Evolutionary conservation across 2,888 invertebrate genomes (phyloP), one percentile per base, ranked within the genome.

Genomic region (Aradus depressus): DNA sequence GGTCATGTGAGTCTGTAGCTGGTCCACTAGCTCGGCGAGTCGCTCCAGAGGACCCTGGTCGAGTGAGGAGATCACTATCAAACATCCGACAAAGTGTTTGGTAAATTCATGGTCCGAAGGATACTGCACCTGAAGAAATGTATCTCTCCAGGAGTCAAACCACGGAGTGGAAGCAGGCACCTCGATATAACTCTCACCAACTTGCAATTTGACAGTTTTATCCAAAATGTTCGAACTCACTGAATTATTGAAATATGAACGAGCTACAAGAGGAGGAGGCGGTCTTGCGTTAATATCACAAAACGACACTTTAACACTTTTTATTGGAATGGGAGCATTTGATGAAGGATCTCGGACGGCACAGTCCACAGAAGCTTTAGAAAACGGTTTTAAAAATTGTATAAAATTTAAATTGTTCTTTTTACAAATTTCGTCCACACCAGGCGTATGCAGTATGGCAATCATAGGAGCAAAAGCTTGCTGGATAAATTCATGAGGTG

Each of bases 31-130:
- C 58, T 79, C 75, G 63, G 83, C 81, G 60, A 95, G 83, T 57
- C 82, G 81, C 59, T 89, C 89, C 53, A 90, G 68, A 4, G 92
- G 85, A 71, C 55, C 54, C 28, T 50, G 72, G 59, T 75, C 72
- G 35, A 63, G 63, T 3, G 75, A 72, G 10, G 75, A 73, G 25
- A 75, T 74, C 12, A 75, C 75, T 62, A 76, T 70, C 49, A 76
- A 63, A 66, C 90, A 90, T 12, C 84, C 84, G 47, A 90, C 66
- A 64, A 85, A 84, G 68, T 91, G 90, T 64, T 87, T 86, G 0
- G 92, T 85, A 65, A 92, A 97, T 70, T 98, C 98, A 72, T 97
- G 96, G 65, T 97, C 96, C 3, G 86, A 84, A 16, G 88, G 87
- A 66, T 84, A 87, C 65, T 89, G 82, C 53, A 90, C 81, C 64